These are phyloP conservation scores for Perdita meconis DNA, from an alignment of 2,888 invertebrate genomes.

Conservation along the genomic window DNA sequence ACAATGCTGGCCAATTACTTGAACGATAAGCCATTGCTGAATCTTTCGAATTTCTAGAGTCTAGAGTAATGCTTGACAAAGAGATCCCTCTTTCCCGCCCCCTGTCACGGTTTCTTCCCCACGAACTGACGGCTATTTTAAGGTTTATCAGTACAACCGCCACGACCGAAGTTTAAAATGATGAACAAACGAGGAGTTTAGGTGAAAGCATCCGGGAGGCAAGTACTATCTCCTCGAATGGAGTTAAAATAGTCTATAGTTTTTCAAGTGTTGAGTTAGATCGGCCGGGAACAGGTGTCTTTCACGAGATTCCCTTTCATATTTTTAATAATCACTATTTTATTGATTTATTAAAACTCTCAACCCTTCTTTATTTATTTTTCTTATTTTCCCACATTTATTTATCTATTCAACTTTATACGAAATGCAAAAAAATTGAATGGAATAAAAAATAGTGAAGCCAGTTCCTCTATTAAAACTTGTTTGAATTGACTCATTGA, in stretches of 20 bases:
- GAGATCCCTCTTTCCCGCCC: not conserved
- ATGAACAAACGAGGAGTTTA: slow-evolving; percentile 44
- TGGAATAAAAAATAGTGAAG: too few species aligned
- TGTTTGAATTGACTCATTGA: too few species aligned
- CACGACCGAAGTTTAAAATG: slow-evolving; percentile 12
- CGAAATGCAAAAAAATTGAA: too few species aligned
- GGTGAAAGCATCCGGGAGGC: slow-evolving; percentile 46
- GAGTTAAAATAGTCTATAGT: not conserved
- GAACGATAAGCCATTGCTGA: slow-evolving; percentile 45
- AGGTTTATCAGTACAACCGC: slow-evolving; percentile 14
- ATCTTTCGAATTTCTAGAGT: slow-evolving; percentile 48
- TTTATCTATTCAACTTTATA: too few species aligned
- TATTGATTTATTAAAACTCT: not conserved
- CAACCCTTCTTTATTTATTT: too few species aligned
- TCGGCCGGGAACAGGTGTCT: not conserved
- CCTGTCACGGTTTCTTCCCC: not conserved
- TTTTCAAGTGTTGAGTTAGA: not conserved
- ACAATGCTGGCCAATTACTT: slow-evolving; percentile 68
- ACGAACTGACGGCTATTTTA: slow-evolving; percentile 15
- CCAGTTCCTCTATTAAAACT: too few species aligned
- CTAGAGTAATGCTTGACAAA: slow-evolving; percentile 44
- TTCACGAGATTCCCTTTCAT: not conserved
- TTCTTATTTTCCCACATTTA: too few species aligned
- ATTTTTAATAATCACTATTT: not conserved
- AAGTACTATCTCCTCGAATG: slow-evolving; percentile 6